Evolutionary conservation across 2,797 vertebrate genomes (phyloP).

Genomic region (Microctenopoma steveboyesi): DNA sequence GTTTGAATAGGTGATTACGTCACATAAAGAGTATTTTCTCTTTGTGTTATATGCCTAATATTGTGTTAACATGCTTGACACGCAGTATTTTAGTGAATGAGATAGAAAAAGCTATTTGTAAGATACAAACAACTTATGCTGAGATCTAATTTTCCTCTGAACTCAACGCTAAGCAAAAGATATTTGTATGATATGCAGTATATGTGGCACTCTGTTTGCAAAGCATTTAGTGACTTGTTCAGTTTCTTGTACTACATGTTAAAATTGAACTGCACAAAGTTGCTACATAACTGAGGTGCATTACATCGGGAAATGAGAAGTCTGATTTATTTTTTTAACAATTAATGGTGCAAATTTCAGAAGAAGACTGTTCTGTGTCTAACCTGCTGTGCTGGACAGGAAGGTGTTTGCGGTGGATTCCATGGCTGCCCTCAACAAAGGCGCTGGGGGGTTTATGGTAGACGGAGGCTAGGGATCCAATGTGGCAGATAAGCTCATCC

Average conservation of each 20-base stretch:
- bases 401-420: conserved; percentile 95
- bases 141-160: too few relatives aligned
- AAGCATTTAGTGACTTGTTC: too few relatives aligned
- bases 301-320: too few relatives aligned
- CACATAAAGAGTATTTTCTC: background rate
- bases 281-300: background rate
- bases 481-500: conserved; percentile 97
- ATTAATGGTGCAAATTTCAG: background rate
- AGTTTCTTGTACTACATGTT: too few relatives aligned
- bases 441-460: conserved; percentile 98
- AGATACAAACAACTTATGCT: too few relatives aligned
- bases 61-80: background rate
- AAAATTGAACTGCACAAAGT: too few relatives aligned
- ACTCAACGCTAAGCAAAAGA: too few relatives aligned
- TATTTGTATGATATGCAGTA: too few relatives aligned
- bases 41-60: background rate
- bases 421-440: conserved; percentile 97
- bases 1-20: background rate
- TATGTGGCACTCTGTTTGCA: too few relatives aligned
- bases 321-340: too few relatives aligned
- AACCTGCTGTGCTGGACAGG: conserved; percentile 97
- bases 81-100: background rate
- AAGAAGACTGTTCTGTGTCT: conserved; percentile 27
- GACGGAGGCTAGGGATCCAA: conserved; percentile 94
- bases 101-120: too few relatives aligned